phyloP scores from a whole-genome alignment of 2,888 invertebrate genomes.

The Dicranocentrus wangi region DNA sequence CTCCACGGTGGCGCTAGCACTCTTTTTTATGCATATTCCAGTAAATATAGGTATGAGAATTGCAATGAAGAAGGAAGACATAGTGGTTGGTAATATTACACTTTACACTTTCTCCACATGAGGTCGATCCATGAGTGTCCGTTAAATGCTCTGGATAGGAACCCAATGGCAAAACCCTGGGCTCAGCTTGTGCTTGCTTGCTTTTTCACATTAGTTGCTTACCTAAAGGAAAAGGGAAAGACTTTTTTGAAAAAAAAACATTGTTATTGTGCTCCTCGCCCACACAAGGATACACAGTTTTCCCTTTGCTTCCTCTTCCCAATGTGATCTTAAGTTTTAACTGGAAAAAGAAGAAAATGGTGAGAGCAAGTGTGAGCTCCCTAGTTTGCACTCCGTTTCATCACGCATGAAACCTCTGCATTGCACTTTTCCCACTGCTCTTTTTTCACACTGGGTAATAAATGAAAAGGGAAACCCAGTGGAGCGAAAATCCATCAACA shows the following conservation, averaged over 20 bases:
- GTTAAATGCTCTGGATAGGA: slow-evolving; percentile 12
- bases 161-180: not conserved
- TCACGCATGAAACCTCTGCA: slow-evolving; percentile 25
- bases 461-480: slow-evolving; percentile 52
- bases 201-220: slow-evolving; percentile 14
- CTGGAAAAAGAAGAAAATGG: slow-evolving; percentile 1
- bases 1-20: too few species aligned
- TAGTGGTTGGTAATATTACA: slow-evolving; percentile 36
- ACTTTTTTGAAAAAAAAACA: slow-evolving; percentile 6
- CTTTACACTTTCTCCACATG: slow-evolving; percentile 44
- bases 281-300: not conserved
- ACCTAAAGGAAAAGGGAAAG: slow-evolving; percentile 16
- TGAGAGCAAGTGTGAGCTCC: not conserved
- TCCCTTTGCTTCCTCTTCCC: slow-evolving; percentile 8
- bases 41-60: too few species aligned
- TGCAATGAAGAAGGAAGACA: slow-evolving; percentile 7
- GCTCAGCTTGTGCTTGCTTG: not conserved
- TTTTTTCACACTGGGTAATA: slow-evolving; percentile 41
- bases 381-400: slow-evolving; percentile 23
- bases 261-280: slow-evolving; percentile 7
- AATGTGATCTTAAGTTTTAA: slow-evolving; percentile 17
- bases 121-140: slow-evolving; percentile 37
- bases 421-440: not conserved
- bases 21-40: too few species aligned
- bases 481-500: slow-evolving; percentile 40